Conservation (phyloP, 2,113 vertebrate genomes). For the Leptobrachium ailaonicum region DNA sequence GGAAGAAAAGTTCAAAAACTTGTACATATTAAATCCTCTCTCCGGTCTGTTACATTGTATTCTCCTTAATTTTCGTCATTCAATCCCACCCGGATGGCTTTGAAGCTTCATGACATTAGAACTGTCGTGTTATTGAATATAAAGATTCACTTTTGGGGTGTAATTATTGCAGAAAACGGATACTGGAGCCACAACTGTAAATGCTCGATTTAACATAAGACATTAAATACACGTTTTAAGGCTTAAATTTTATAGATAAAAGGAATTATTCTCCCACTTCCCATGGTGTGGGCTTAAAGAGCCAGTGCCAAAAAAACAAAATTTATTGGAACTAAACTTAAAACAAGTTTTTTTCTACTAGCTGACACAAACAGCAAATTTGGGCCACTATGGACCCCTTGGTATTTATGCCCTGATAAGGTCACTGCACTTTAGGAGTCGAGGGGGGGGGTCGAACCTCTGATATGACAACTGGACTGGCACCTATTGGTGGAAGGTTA, state of each 20-base stretch:
- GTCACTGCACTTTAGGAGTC: too few species aligned
- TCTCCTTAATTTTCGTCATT: neutral
- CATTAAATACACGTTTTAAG: neutral
- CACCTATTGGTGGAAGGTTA: too few species aligned
- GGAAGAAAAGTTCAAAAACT: constrained; percentile 1
- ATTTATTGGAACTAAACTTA: too few species aligned
- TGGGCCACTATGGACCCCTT: too few species aligned
- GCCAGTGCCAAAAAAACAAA: too few species aligned
- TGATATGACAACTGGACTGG: too few species aligned
- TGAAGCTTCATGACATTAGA: constrained; percentile 8
- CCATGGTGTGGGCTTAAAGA: too few species aligned
- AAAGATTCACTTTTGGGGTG: constrained; percentile 11
- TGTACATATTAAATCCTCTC: neutral
- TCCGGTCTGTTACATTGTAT: constrained; percentile 9
- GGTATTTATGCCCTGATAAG: too few species aligned
- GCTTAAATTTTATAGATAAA: constrained; percentile 47
- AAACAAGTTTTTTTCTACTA: too few species aligned
- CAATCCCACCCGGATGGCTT: constrained; percentile 9
- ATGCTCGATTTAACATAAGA: constrained; percentile 6
- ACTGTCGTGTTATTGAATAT: neutral
- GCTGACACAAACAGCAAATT: too few species aligned
- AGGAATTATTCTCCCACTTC: constrained; percentile 32
- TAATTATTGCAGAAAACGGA: constrained; percentile 44
- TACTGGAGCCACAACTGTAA: constrained; percentile 23
- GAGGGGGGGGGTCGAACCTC: too few species aligned